Conservation (phyloP, 2,888 invertebrate species). For the Epicampocera succincta region DNA sequence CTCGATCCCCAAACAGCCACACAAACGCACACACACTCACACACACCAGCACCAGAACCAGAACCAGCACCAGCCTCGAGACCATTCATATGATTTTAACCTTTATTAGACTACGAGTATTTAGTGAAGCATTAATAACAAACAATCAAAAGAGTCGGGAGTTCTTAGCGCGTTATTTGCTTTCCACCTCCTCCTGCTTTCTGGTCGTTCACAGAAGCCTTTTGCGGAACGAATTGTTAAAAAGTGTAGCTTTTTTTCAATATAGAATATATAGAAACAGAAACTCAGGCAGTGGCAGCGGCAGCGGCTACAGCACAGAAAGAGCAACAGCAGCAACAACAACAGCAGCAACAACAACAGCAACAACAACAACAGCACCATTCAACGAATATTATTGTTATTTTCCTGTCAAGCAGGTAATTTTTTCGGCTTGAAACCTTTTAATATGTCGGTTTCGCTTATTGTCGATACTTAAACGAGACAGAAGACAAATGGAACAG, state of each 20-base stretch:
- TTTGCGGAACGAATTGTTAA: constrained; percentile 44
- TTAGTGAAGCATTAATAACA: constrained; percentile 29
- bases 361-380: constrained; percentile 46
- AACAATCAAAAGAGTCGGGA: constrained; percentile 41
- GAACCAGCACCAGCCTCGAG: no score
- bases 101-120: constrained; percentile 55
- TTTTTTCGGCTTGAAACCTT: constrained; percentile 69
- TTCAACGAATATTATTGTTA: constrained; percentile 58
- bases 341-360: no score
- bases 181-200: constrained; percentile 17
- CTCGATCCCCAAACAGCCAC: constrained; percentile 3
- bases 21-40: not conserved
- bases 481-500: constrained; percentile 66
- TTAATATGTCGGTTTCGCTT: constrained; percentile 66
- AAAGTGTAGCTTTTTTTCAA: constrained; percentile 30
- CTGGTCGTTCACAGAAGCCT: constrained; percentile 42
- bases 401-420: constrained; percentile 69
- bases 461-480: constrained; percentile 58
- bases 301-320: constrained; percentile 39
- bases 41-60: not conserved
- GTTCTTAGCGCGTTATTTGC: constrained; percentile 36
- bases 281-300: constrained; percentile 32
- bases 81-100: constrained; percentile 32
- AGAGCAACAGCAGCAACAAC: no score
- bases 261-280: constrained; percentile 8